Evolutionary conservation across 2,797 vertebrate genomes (phyloP).

Genomic region (Crypturellus tataupa): DNA sequence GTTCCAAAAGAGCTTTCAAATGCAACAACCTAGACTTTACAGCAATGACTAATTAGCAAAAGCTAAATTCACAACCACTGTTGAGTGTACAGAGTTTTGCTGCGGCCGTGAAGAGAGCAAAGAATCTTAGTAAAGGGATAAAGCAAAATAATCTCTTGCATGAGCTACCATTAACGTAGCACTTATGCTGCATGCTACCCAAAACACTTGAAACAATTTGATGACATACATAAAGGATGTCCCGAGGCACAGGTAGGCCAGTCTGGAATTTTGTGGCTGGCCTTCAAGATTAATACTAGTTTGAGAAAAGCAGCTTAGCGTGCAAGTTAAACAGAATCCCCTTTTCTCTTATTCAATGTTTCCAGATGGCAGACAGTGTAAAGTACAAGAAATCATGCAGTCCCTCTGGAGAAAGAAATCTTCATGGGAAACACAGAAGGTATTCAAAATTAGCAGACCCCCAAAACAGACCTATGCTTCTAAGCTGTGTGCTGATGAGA

Average conservation of each 20-base stretch:
- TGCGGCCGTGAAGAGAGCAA: background rate
- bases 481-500: background rate
- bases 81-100: background rate
- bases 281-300: background rate
- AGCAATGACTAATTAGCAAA: background rate
- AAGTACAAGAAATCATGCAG: background rate
- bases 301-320: background rate
- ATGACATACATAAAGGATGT: no score
- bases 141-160: background rate
- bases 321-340: background rate
- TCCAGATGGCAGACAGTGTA: background rate
- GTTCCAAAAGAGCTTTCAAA: background rate
- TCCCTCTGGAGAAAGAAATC: background rate
- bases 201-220: no score
- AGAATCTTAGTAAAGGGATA: background rate
- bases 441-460: background rate
- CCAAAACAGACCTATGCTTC: background rate
- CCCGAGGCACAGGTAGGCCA: background rate
- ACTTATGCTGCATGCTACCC: background rate
- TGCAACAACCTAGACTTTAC: background rate
- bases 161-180: background rate
- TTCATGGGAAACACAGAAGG: background rate
- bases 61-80: background rate
- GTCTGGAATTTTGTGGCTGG: background rate
- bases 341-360: background rate